Evolutionary conservation across 2,888 invertebrate genomes (phyloP), one percentile per base, ranked within the genome.

Genomic region (Hyposoter didymator): DNA sequence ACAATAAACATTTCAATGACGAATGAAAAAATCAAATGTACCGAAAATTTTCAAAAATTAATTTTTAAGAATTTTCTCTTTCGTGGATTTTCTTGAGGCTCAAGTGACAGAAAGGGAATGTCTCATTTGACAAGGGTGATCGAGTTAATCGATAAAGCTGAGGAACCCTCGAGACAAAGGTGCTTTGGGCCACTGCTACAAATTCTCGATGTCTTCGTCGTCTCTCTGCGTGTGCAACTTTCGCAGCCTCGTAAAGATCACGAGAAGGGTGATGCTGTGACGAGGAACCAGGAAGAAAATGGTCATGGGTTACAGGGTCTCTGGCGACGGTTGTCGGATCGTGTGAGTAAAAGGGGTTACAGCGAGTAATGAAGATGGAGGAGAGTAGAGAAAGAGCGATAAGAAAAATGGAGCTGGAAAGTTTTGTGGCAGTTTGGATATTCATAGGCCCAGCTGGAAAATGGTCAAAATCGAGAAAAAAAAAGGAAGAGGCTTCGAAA

Each of bases 301-400:
- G 28, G 47, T 39, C 64, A 45, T n/a, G 28, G 75, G 75, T 66
- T 70, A 75, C 73, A 59, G 76, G 81, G 73, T 82, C 78, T 67
- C 45, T 35, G 70, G 59, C 67, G 67, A 78, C 45, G 59, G 69
- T 66, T 72, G 81, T 67, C 47, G 81, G 78, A 55, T 87, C 85
- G 78, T 84, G 83, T 84, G 83, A 81, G 86, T 49, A 82, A 86
- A 86, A 84, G 84, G 73, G 76, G 73, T 83, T 66, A 74, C 3
- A 75, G 83, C 55, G 66, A 55, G 82, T 75, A 84, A 83, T 86
- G 80, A 82, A 79, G 67, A 84, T 78, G 87, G 82, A 75, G 74
- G 85, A 79, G 62, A 55, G 72, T n/a, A 49, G 49, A 67, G 82
- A 72, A 67, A 49, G 69, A 62, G n/a, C 67, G 73, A 17, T 66